These are phyloP conservation scores for Lobophora halterata DNA, from an alignment of 2,888 invertebrate species.

Conservation along the genomic window DNA sequence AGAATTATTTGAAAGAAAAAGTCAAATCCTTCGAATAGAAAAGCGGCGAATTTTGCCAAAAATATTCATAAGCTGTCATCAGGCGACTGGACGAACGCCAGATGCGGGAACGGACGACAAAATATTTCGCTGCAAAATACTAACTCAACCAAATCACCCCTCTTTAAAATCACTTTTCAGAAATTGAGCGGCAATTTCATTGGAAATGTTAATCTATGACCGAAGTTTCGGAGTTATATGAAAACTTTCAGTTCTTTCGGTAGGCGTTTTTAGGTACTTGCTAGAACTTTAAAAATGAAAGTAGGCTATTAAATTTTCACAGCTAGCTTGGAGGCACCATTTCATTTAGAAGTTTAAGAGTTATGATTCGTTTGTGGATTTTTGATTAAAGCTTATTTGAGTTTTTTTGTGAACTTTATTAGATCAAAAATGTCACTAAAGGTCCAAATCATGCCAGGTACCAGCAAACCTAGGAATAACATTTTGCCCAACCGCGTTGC, in stretches of 20 bases:
- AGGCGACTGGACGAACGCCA: slow-evolving; percentile 77
- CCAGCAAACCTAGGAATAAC: no score
- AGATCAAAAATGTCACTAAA: no score
- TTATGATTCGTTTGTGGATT: no score
- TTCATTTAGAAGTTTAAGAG: no score
- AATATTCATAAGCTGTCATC: slow-evolving; percentile 81
- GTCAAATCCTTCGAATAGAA: slow-evolving; percentile 61
- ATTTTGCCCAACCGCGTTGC: no score
- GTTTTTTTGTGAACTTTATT: no score
- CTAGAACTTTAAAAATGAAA: no score
- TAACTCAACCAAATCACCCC: slow-evolving; percentile 71
- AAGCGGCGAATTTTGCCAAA: slow-evolving; percentile 71
- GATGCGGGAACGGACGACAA: slow-evolving; percentile 74
- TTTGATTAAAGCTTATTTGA: no score
- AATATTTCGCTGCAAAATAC: slow-evolving; percentile 77
- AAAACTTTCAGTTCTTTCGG: slow-evolving; percentile 12
- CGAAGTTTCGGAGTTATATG: slow-evolving; percentile 31
- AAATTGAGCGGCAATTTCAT: slow-evolving; percentile 64
- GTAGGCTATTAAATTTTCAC: no score
- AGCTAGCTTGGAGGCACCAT: no score
- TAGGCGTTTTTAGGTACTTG: no score
- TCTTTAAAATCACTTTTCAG: slow-evolving; percentile 71
- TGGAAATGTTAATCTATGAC: slow-evolving; percentile 48
- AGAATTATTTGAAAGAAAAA: slow-evolving; percentile 58
- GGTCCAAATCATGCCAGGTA: no score